Conservation (phyloP, 2,113 vertebrate genomes). For the Macrotis lagotis region DNA sequence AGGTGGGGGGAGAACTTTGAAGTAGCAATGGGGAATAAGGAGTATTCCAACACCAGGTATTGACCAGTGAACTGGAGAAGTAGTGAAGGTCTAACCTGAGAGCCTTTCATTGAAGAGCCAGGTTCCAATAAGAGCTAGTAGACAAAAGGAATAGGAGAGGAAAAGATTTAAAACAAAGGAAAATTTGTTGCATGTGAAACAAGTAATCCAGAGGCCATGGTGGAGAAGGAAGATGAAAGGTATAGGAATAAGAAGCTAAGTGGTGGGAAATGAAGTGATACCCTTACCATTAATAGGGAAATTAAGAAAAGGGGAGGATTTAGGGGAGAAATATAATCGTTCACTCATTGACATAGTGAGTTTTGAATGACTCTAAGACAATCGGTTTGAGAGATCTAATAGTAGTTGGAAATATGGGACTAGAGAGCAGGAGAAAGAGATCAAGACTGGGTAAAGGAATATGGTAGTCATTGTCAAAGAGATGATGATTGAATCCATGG, state of each 20-base stretch:
- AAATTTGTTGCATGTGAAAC: neutral
- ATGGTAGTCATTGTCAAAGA: no score
- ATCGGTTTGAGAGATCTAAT: no score
- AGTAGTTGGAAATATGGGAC: no score
- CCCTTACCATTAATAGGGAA: no score
- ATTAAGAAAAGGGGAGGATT: no score
- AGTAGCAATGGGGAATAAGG: neutral
- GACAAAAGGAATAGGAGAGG: neutral
- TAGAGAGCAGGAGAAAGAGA: no score
- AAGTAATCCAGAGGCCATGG: neutral
- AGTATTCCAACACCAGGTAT: neutral
- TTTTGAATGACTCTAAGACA: no score
- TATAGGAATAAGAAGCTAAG: neutral
- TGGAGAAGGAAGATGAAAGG: neutral
- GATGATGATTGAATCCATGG: no score
- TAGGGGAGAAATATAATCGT: no score
- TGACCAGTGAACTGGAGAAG: neutral
- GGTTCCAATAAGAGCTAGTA: neutral
- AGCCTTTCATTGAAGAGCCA: neutral
- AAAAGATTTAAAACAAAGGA: neutral
- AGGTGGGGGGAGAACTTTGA: neutral
- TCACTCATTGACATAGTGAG: no score
- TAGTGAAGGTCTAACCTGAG: neutral
- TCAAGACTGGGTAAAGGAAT: no score
- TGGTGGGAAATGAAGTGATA: neutral